Evolutionary conservation across 2,113 vertebrate genomes (phyloP).

Genomic region (Oceanodroma tethys): DNA sequence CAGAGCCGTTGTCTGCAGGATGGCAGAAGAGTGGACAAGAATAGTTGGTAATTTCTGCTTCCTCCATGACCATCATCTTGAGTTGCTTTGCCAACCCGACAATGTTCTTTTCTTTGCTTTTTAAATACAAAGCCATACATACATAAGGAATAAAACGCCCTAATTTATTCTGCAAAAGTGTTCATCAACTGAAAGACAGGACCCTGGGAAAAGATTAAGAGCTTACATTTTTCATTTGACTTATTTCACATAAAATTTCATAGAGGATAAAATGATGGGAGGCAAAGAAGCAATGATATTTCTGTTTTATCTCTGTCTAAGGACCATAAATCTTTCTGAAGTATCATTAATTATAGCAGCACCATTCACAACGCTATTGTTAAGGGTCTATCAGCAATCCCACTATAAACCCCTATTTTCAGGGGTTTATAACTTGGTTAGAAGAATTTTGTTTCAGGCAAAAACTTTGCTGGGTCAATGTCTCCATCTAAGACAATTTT

Average conservation of each 20-base stretch:
- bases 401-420: slow-evolving; percentile 39
- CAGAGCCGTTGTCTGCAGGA: background rate
- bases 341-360: slow-evolving; percentile 70
- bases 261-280: slow-evolving; percentile 70
- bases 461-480: slow-evolving; percentile 21
- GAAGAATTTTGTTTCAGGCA: slow-evolving; percentile 45
- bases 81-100: background rate
- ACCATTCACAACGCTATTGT: slow-evolving; percentile 51
- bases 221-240: slow-evolving; percentile 74
- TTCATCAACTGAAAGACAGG: slow-evolving; percentile 67
- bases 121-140: slow-evolving; percentile 55
- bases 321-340: slow-evolving; percentile 71
- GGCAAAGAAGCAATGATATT: slow-evolving; percentile 68
- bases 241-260: slow-evolving; percentile 77
- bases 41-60: background rate
- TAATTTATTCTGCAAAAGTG: slow-evolving; percentile 68
- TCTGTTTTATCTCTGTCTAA: slow-evolving; percentile 73
- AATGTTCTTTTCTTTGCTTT: slow-evolving; percentile 30
- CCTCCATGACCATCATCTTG: background rate
- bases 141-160: slow-evolving; percentile 52
- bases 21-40: background rate
- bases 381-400: slow-evolving; percentile 49
- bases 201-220: slow-evolving; percentile 73
- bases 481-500: slow-evolving; percentile 7
- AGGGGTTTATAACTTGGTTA: slow-evolving; percentile 40